Conservation (phyloP, 2,888 invertebrate genomes). For the Heliconius charithonia region DNA sequence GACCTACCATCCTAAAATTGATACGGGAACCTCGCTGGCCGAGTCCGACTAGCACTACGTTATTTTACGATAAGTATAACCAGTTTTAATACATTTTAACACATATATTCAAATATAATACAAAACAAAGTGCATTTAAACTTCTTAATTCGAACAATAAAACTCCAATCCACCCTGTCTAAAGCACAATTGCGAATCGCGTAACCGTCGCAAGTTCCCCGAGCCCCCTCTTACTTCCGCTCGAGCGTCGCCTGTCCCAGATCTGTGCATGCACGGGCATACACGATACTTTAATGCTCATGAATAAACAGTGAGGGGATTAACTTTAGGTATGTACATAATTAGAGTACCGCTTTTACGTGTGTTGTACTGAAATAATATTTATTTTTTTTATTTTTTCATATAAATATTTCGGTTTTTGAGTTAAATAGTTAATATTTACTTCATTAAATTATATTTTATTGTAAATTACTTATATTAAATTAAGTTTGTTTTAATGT, state of each 20-base stretch:
- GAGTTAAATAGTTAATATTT: too few species aligned
- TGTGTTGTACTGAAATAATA: background rate
- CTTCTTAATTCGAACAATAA: constrained; percentile 19
- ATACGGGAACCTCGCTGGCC: too few species aligned
- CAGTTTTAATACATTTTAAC: too few species aligned
- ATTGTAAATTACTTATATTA: too few species aligned
- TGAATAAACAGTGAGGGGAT: constrained; percentile 29
- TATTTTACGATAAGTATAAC: too few species aligned
- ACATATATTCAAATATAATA: too few species aligned
- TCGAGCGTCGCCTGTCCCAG: constrained; percentile 24
- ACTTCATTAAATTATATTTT: too few species aligned
- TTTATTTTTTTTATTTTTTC: background rate
- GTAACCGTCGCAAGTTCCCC: constrained; percentile 14
- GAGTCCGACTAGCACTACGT: too few species aligned
- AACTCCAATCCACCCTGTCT: constrained; percentile 7
- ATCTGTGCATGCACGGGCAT: constrained; percentile 29
- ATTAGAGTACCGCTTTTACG: constrained; percentile 20
- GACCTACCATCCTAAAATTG: too few species aligned
- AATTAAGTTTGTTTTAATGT: too few species aligned
- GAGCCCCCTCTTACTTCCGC: constrained; percentile 10
- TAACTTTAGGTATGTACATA: constrained; percentile 31
- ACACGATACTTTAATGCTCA: constrained; percentile 32
- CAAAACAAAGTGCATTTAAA: background rate
- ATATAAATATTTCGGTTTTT: too few species aligned
- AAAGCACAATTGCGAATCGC: constrained; percentile 8